Evolutionary conservation across 2,888 invertebrate genomes (phyloP).

Genomic region (Thyatira batis): DNA sequence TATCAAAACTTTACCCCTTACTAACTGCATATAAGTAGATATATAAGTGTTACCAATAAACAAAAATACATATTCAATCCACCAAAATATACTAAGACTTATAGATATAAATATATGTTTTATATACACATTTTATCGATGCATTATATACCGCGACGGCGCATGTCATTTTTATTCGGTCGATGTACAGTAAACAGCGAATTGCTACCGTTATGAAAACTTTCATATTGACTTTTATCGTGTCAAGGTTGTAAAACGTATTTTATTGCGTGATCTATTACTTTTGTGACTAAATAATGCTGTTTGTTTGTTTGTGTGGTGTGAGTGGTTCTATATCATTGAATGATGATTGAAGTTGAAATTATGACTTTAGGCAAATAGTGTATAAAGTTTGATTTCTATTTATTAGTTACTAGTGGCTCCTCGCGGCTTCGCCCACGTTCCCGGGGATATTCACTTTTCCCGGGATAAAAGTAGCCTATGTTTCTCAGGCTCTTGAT

Average conservation of each 20-base stretch:
- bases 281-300: background rate
- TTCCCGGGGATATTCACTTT: too few species aligned
- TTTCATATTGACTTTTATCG: constrained; percentile 54
- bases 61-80: background rate
- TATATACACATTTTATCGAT: constrained; percentile 23
- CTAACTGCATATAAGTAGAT: too few species aligned
- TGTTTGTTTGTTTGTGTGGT: too few species aligned
- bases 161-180: constrained; percentile 37
- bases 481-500: too few species aligned
- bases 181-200: constrained; percentile 39
- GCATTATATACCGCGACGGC: constrained; percentile 35
- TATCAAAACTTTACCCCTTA: too few species aligned
- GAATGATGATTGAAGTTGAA: too few species aligned
- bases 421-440: too few species aligned
- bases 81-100: background rate
- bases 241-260: constrained; percentile 29
- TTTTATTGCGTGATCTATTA: constrained; percentile 23
- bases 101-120: background rate
- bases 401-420: too few species aligned
- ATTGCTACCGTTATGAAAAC: constrained; percentile 51
- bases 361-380: too few species aligned
- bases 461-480: too few species aligned
- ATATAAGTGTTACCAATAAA: background rate
- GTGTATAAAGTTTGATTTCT: too few species aligned
- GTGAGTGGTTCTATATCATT: too few species aligned